Evolutionary conservation across 2,888 invertebrate genomes (phyloP).

Genomic region (Sarcophaga rosellei): DNA sequence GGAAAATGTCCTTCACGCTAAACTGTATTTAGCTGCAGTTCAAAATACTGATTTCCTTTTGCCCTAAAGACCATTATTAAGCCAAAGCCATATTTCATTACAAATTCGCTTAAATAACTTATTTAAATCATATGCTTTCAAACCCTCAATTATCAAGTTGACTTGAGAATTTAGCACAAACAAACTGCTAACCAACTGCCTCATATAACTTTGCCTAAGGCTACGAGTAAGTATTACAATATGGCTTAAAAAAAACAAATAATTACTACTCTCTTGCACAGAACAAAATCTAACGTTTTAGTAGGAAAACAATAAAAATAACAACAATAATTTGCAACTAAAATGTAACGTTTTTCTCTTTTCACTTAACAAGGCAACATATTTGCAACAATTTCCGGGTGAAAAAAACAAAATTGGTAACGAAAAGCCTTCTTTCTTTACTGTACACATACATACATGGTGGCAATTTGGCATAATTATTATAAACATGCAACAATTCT

Average conservation of each 20-base stretch:
- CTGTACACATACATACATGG: not conserved
- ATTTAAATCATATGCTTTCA: too few species aligned
- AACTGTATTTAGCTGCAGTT: too few species aligned
- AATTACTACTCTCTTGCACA: not conserved
- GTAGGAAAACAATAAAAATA: not conserved
- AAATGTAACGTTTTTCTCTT: conserved; percentile 44
- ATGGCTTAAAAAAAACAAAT: not conserved
- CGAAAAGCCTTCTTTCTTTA: not conserved
- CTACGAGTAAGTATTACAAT: not conserved
- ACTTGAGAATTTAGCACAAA: not conserved
- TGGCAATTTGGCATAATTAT: conserved; percentile 47
- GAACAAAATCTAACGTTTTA: too few species aligned
- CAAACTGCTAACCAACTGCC: not conserved
- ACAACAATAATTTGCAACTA: not conserved
- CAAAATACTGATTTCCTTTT: too few species aligned
- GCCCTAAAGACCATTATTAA: too few species aligned
- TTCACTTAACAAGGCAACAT: conserved; percentile 60
- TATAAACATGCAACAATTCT: conserved; percentile 58
- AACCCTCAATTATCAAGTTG: too few species aligned
- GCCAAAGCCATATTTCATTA: too few species aligned
- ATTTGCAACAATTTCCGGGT: conserved; percentile 62
- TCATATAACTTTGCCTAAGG: not conserved
- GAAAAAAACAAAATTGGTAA: not conserved
- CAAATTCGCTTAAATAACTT: too few species aligned
- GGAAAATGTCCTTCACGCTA: too few species aligned